Percentiles rank a stretch among this genome's conserved stretches.
phyloP scores from a whole-genome alignment of 2,797 vertebrate species.

The Rhinella marina region DNA sequence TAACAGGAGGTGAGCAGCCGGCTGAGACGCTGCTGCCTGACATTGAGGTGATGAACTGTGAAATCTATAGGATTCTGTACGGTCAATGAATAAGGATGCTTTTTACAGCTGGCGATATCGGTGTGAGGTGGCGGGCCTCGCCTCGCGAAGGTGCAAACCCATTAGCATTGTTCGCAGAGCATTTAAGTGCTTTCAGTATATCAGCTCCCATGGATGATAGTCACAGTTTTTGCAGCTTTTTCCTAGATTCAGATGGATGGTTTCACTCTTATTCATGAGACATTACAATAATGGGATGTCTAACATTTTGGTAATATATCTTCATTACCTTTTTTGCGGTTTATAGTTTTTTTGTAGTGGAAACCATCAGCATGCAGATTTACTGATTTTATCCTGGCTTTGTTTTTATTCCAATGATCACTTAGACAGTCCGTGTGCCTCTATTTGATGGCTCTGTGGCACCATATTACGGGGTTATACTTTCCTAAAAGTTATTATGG shows the following conservation, averaged over 20 bases:
- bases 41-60: conserved; percentile 19
- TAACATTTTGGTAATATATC: background rate
- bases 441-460: background rate
- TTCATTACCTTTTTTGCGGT: background rate
- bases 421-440: background rate
- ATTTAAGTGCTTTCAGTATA: background rate
- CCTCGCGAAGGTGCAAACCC: background rate
- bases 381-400: background rate
- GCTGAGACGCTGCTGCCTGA: conserved; percentile 18
- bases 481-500: no score
- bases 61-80: background rate
- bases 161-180: background rate
- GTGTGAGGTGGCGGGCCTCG: background rate
- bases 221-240: background rate
- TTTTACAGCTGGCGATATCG: background rate
- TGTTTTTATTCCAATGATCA: background rate
- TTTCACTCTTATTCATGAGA: background rate
- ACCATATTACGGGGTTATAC: background rate
- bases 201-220: background rate
- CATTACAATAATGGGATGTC: background rate
- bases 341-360: background rate
- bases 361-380: background rate
- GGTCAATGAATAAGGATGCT: background rate
- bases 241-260: background rate
- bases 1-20: background rate